Percentiles rank a stretch among this genome's conserved stretches.
phyloP scores from a whole-genome alignment of 2,113 vertebrate species.

The Choloepus hoffmanni region DNA sequence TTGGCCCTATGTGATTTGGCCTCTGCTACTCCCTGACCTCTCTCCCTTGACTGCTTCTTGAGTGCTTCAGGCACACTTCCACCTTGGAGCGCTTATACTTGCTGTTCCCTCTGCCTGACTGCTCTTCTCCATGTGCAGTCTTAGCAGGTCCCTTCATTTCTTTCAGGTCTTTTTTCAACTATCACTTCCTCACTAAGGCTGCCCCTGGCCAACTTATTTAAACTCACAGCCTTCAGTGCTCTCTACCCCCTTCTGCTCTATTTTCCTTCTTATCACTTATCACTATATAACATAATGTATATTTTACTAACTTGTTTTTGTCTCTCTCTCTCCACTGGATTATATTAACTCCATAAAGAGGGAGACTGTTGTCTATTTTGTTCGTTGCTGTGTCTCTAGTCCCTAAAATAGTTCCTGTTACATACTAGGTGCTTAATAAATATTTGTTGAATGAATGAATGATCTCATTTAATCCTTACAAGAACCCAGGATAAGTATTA shows the following conservation, averaged over 20 bases:
- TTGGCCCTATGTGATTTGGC: background rate
- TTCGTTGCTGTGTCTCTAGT: background rate
- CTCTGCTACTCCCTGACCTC: background rate
- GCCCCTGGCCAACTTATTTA: background rate
- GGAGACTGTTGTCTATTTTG: background rate
- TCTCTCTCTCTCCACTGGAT: background rate
- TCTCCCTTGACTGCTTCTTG: accelerated
- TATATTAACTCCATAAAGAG: background rate
- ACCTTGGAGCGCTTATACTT: background rate
- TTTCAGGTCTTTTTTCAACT: background rate
- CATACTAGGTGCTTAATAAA: background rate
- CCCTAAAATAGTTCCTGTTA: background rate
- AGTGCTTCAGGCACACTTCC: background rate
- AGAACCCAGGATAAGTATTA: background rate
- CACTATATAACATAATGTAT: background rate
- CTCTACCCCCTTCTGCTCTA: background rate
- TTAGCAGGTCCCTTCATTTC: background rate
- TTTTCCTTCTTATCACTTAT: background rate
- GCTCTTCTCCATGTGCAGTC: background rate
- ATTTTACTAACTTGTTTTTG: background rate
- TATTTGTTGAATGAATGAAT: background rate
- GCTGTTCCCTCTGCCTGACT: background rate
- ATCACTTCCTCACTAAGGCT: background rate
- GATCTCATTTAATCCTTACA: background rate
- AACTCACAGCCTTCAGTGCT: background rate